Evolutionary conservation across 2,888 invertebrate species (phyloP), one percentile per base, ranked within the genome.

Genomic region (Eupeodes luniger): DNA sequence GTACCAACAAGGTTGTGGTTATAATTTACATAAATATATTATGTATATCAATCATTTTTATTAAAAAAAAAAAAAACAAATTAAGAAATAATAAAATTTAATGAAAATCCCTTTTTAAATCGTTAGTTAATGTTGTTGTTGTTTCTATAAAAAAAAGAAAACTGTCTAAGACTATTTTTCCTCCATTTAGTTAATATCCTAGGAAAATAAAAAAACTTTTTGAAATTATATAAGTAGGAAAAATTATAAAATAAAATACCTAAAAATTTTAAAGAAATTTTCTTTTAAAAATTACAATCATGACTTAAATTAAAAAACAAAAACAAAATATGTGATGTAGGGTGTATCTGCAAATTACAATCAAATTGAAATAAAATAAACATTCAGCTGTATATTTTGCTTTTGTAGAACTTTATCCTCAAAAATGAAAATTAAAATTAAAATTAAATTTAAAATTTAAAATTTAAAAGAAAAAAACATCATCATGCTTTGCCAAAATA

Each of bases 401-500:
- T 78, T 75, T 64, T 34, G 72, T 72, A 72, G 59, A 59, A 40
- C 27, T 47, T 34, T 27, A 49, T 59, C 53, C 34, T 47, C n/a
- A 40, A 11, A 53, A 12, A 53, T 11, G n/a, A 7, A 89, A 36
- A 19, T 19, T 19, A 19, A 82, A 70, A 55, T 19, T 19, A 62
- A 62, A 16, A 27, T 27, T 27, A 27, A 27, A 27, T 27, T 40
- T 2, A 44, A 83, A 27, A 27, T 27, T 40, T 2, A 44, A 83
- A 76, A 72, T 19, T 27, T 27, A 66, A 57, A 85, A 76, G 19
- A 51, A 51, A 2, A 53, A 79, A 83, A 76, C 83, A 79, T 91
- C 91, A 90, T 90, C 88, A 86, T 90, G 89, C 88, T 84, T 82
- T 89, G 90, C 89, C 87, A 79, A 74, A 83, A 87, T 74, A 53